Conservation (phyloP, 2,113 vertebrate genomes). For the Pollachius pollachius region DNA sequence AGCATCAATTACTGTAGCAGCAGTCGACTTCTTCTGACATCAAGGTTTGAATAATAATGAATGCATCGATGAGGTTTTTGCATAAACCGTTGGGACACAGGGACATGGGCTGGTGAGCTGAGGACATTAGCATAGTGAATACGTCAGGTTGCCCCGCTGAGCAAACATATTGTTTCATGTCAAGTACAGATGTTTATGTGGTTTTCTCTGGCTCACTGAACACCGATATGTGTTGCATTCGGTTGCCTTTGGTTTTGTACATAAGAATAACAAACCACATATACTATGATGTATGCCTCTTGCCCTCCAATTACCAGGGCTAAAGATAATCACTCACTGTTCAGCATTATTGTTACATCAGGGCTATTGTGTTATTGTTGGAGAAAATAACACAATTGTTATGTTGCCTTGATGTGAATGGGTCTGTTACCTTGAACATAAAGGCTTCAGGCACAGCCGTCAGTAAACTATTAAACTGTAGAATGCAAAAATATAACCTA, state of each 20-base stretch:
- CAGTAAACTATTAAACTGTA: neutral
- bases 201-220: no score
- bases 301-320: no score
- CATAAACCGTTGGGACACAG: neutral
- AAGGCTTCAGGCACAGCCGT: neutral
- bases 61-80: neutral
- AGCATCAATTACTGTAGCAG: neutral
- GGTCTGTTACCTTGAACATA: neutral
- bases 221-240: no score
- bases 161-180: no score
- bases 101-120: neutral
- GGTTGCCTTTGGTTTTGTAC: no score
- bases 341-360: no score
- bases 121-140: no score
- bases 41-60: neutral
- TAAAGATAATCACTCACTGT: no score
- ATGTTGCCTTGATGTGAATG: neutral
- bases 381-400: neutral
- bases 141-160: no score
- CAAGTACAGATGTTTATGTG: no score
- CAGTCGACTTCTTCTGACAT: neutral
- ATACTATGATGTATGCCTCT: no score
- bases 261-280: no score
- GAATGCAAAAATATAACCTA: neutral
- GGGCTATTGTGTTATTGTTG: neutral